A percentile compares a stretch with the other conserved stretches of the same genome.
Conservation (phyloP, 2,797 vertebrate species). For the Parauchenoglanis punctatus region DNA sequence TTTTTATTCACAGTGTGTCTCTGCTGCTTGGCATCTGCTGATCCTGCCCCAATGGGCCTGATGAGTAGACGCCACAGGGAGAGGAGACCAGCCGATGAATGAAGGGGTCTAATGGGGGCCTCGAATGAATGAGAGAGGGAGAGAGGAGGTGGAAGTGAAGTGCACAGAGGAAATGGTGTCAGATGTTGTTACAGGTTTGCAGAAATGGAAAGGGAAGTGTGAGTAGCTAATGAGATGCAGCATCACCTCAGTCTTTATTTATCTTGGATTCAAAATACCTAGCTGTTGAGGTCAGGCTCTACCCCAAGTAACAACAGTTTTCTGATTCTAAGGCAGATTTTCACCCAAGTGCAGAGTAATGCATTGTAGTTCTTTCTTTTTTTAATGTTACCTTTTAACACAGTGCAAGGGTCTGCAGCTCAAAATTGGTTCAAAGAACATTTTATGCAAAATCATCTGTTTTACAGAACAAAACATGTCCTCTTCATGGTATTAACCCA, state of each 20-base stretch:
- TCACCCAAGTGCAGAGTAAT: neutral
- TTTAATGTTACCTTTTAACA: neutral
- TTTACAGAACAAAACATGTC: neutral
- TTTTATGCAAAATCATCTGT: neutral
- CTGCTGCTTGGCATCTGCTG: constrained; percentile 59
- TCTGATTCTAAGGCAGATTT: neutral
- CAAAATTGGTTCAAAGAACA: neutral
- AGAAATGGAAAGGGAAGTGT: neutral
- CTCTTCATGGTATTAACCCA: neutral
- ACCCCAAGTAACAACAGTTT: neutral
- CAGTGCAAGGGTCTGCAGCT: neutral
- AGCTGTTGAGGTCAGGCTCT: constrained; percentile 5
- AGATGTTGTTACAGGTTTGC: neutral
- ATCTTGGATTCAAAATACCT: constrained; percentile 5
- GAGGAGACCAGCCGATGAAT: constrained; percentile 1
- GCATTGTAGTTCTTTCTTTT: neutral
- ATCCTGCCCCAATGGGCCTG: constrained; percentile 25
- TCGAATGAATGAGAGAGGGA: neutral
- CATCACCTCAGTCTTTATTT: constrained; percentile 10
- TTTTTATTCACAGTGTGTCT: constrained; percentile 52
- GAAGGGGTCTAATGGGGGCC: neutral
- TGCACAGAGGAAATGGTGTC: neutral
- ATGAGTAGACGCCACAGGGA: constrained; percentile 28
- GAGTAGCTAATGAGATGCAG: neutral
- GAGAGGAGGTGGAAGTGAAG: neutral